These are phyloP conservation scores for Anguilla anguilla DNA, from an alignment of 2,797 vertebrate species.

Conservation along the genomic window DNA sequence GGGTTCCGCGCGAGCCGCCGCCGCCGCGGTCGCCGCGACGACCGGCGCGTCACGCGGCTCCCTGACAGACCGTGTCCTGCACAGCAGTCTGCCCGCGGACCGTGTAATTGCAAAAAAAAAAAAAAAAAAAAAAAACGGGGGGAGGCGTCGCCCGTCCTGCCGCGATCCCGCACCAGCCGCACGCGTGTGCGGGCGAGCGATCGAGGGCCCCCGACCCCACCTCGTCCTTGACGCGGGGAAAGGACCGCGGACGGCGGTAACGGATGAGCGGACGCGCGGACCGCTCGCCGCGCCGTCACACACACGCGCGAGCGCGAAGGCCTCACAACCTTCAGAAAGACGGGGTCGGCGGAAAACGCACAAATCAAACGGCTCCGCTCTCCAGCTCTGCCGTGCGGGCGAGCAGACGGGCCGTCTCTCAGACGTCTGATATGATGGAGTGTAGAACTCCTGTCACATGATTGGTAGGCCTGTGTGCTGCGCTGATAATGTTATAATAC, in stretches of 20 bases:
- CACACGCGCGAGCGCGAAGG: not conserved
- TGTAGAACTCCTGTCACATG: not conserved
- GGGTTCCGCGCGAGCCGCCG: not conserved
- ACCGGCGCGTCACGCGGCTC: too few relatives aligned
- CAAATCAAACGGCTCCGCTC: not conserved
- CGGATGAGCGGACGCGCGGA: not conserved
- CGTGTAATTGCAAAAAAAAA: constrained; percentile 8
- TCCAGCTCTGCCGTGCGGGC: not conserved
- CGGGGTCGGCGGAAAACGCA: not conserved
- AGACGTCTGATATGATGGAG: not conserved
- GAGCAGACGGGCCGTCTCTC: not conserved
- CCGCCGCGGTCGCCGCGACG: too few relatives aligned
- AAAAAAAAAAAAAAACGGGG: not conserved
- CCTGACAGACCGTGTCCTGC: not conserved
- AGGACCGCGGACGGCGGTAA: not conserved
- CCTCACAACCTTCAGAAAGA: not conserved
- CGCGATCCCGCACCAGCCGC: not conserved
- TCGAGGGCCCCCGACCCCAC: not conserved
- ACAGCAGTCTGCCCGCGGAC: not conserved
- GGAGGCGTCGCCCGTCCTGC: not conserved
- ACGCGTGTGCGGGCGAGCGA: not conserved
- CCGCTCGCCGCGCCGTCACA: not conserved
- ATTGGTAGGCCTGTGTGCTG: not conserved
- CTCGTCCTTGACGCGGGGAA: not conserved
- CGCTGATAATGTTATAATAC: too few relatives aligned